A percentile compares a stretch with the other conserved stretches of the same genome.
Conservation (phyloP, 2,888 invertebrate species). For the Hanleya hanleyi region DNA sequence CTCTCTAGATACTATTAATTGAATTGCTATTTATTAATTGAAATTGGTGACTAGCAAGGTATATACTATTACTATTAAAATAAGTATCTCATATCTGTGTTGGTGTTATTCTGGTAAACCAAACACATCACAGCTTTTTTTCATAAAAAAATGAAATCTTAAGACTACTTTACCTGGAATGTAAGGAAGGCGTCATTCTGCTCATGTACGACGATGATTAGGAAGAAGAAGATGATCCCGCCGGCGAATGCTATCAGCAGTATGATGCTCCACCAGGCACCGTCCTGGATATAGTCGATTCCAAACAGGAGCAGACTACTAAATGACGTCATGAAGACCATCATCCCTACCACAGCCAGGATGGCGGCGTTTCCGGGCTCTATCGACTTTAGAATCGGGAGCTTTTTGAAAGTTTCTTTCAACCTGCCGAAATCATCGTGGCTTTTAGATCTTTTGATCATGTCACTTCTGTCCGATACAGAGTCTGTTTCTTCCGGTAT, state of each 20-base stretch:
- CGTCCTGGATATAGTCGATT: conserved; percentile 75
- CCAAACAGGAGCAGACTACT: conserved; percentile 77
- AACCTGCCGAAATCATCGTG: conserved; percentile 81
- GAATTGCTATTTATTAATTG: too few relatives aligned
- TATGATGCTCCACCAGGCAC: conserved; percentile 83
- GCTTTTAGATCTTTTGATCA: conserved; percentile 68
- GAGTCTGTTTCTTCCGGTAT: conserved; percentile 46
- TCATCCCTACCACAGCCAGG: conserved; percentile 76
- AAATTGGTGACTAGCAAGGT: too few relatives aligned
- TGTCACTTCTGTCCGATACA: conserved; percentile 37
- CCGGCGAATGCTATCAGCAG: conserved; percentile 64
- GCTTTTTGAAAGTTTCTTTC: conserved; percentile 81
- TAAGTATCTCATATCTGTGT: too few relatives aligned
- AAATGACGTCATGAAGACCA: conserved; percentile 76
- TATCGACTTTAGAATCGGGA: conserved; percentile 84
- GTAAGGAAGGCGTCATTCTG: conserved; percentile 71
- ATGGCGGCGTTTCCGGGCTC: conserved; percentile 86
- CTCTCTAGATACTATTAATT: too few relatives aligned
- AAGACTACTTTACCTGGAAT: conserved; percentile 69
- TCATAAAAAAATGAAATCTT: too few relatives aligned
- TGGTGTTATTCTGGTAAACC: too few relatives aligned
- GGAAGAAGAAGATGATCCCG: conserved; percentile 61
- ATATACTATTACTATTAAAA: too few relatives aligned
- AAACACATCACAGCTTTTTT: too few relatives aligned
- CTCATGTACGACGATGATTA: conserved; percentile 71